phyloP scores from a whole-genome alignment of 2,113 vertebrate genomes.

The Gymnocephalus cernua region DNA sequence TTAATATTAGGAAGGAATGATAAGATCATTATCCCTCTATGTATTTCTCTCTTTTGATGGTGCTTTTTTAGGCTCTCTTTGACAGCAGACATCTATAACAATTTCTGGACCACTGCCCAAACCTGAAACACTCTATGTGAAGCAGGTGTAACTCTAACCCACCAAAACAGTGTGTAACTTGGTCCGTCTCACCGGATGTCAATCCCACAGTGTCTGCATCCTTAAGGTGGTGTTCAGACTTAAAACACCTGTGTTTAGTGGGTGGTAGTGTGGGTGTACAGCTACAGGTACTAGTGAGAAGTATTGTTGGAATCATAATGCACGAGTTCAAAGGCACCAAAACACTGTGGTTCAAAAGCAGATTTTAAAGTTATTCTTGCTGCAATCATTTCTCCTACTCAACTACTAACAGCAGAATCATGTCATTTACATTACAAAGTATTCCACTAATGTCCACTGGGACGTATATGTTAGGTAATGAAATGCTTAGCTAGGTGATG shows the following conservation, averaged over 20 bases:
- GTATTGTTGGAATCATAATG: not conserved
- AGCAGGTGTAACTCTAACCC: conserved; percentile 56
- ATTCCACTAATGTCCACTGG: not conserved
- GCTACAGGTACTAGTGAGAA: not conserved
- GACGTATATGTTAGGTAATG: not conserved
- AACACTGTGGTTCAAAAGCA: not conserved
- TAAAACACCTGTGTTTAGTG: too few species aligned
- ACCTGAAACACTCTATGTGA: conserved; percentile 58
- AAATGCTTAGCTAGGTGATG: not conserved
- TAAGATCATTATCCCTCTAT: not conserved
- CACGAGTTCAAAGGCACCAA: not conserved
- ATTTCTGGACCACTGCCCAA: conserved; percentile 57
- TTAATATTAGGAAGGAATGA: not conserved
- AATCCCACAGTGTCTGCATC: not conserved
- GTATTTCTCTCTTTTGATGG: conserved; percentile 22
- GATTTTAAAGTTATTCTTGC: not conserved
- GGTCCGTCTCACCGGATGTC: conserved; percentile 3
- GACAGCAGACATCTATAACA: conserved; percentile 59
- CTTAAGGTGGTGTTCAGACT: not conserved
- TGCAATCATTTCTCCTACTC: not conserved
- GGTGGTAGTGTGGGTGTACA: not conserved
- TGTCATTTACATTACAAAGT: not conserved
- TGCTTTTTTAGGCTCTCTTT: conserved; percentile 39
- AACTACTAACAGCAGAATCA: not conserved
- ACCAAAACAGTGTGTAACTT: conserved; percentile 31